A percentile compares a stretch with the other conserved stretches of the same genome.
Evolutionary conservation across 1,140 invertebrate genomes (phyloP).

Genomic region (Caerostris extrusa): DNA sequence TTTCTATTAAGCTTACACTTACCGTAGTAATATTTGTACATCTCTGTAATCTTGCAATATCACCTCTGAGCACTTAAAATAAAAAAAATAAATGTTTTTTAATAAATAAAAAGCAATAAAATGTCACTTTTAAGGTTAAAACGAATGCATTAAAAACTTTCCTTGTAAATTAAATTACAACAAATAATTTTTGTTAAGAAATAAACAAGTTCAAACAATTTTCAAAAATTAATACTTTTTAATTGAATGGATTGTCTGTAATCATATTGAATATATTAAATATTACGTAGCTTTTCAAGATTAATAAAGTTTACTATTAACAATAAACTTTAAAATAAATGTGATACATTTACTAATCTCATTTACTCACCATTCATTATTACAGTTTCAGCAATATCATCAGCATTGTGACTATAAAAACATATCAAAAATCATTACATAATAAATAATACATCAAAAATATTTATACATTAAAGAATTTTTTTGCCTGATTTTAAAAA

Average conservation of each 20-base stretch:
- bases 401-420: slow-evolving; percentile 94
- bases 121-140: not conserved
- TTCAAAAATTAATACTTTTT: not conserved
- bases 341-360: too few relatives aligned
- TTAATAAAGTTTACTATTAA: too few relatives aligned
- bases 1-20: slow-evolving; percentile 41
- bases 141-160: not conserved
- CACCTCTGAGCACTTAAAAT: slow-evolving; percentile 91
- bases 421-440: too few relatives aligned
- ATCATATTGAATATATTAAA: not conserved
- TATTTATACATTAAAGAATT: too few relatives aligned
- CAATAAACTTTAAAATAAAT: too few relatives aligned
- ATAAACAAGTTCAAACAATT: too few relatives aligned
- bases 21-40: slow-evolving; percentile 79
- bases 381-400: slow-evolving; percentile 99
- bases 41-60: slow-evolving; percentile 92
- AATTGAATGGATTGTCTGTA: not conserved
- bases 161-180: not conserved
- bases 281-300: too few relatives aligned
- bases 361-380: slow-evolving; percentile 90
- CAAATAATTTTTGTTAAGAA: too few relatives aligned
- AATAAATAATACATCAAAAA: too few relatives aligned
- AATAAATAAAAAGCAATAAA: not conserved
- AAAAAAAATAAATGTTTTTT: not conserved
- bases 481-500: too few relatives aligned